These are phyloP conservation scores for Scomber colias DNA, from an alignment of 2,113 vertebrate genomes.

Conservation along the genomic window DNA sequence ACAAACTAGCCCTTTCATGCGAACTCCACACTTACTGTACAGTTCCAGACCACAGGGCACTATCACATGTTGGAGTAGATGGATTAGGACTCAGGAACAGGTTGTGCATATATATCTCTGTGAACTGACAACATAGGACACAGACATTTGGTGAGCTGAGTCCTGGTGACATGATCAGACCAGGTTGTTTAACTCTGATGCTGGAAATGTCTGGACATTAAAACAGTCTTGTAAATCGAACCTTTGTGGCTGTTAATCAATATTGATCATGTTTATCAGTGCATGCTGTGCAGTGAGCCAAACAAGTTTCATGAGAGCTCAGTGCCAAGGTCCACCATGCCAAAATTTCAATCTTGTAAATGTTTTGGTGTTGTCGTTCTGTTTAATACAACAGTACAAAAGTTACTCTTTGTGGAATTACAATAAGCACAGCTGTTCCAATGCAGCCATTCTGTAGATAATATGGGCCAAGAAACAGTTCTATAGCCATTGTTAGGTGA, in stretches of 20 bases:
- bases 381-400: no score
- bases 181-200: not conserved
- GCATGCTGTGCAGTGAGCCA: no score
- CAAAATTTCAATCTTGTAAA: no score
- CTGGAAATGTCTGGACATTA: not conserved
- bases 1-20: constrained; percentile 2
- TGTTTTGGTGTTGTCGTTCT: no score
- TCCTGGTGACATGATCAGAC: constrained; percentile 2
- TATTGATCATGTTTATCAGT: not conserved
- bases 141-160: not conserved
- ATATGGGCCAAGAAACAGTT: not conserved
- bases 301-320: no score
- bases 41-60: not conserved
- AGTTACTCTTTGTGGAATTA: no score
- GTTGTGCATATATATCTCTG: not conserved
- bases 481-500: not conserved
- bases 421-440: not conserved
- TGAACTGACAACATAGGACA: not conserved
- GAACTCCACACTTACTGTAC: not conserved
- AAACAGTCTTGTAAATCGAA: not conserved
- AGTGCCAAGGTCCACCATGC: no score
- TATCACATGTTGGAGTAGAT: not conserved
- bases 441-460: not conserved
- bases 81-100: not conserved
- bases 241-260: not conserved